These are phyloP conservation scores for Oryzias woworae DNA, from an alignment of 2,113 vertebrate genomes.

Conservation along the genomic window DNA sequence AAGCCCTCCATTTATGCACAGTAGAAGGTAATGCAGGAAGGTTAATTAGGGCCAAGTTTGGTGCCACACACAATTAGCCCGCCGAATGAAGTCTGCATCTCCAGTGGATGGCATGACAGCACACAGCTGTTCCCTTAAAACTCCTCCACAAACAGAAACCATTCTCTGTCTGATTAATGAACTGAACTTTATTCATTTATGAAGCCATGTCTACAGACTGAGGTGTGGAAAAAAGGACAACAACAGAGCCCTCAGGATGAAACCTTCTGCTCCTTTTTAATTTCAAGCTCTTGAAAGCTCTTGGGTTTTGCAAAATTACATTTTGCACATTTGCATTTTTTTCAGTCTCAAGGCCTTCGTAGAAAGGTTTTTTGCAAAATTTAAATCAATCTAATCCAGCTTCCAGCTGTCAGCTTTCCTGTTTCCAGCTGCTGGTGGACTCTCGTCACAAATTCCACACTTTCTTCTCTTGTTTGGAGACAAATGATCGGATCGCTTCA, in stretches of 20 bases:
- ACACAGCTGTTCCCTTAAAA: constrained; percentile 63
- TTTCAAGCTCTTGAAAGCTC: constrained; percentile 15
- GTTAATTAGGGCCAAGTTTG: constrained; percentile 70
- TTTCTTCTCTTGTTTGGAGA: not conserved
- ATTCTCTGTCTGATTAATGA: constrained; percentile 40
- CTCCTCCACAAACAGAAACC: constrained; percentile 36
- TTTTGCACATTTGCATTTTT: constrained; percentile 16
- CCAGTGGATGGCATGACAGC: constrained; percentile 20
- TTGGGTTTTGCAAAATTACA: constrained; percentile 23
- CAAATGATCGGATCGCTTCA: constrained; percentile 2
- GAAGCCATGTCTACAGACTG: constrained; percentile 15
- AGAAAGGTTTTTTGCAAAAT: not conserved
- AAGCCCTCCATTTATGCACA: constrained; percentile 62
- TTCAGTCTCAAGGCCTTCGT: too few species aligned
- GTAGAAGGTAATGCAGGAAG: constrained; percentile 63
- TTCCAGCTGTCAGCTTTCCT: not conserved
- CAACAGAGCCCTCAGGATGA: constrained; percentile 7
- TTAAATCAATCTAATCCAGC: constrained; percentile 4
- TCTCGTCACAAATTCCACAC: constrained; percentile 4
- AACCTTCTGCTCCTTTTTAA: constrained; percentile 17
- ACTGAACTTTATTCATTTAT: constrained; percentile 37
- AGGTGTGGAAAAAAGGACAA: constrained; percentile 12
- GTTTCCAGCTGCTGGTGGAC: constrained; percentile 19
- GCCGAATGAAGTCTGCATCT: constrained; percentile 38
- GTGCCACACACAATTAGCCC: constrained; percentile 67